These are phyloP conservation scores for Microplitis demolitor DNA, from an alignment of 1,140 invertebrate species.

Conservation along the genomic window DNA sequence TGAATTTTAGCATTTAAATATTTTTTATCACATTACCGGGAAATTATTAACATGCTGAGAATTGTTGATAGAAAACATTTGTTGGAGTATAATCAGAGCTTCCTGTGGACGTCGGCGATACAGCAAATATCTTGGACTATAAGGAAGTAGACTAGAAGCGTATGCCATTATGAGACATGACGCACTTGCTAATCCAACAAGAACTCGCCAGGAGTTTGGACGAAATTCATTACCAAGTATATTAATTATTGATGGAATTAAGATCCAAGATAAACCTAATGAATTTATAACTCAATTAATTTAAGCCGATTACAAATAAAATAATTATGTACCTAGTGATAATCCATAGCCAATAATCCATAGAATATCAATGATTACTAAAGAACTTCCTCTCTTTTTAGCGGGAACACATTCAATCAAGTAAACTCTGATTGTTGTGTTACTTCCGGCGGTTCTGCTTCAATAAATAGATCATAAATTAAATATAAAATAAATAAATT, in stretches of 20 bases:
- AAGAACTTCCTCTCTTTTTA: slow-evolving; percentile 36
- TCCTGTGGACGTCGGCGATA: slow-evolving; percentile 33
- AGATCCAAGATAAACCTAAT: slow-evolving; percentile 38
- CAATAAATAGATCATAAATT: background rate
- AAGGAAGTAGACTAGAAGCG: slow-evolving; percentile 35
- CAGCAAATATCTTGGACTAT: slow-evolving; percentile 40
- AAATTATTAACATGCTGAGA: slow-evolving; percentile 41
- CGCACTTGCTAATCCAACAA: slow-evolving; percentile 33
- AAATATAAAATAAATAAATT: too few relatives aligned
- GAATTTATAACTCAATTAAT: slow-evolving; percentile 3
- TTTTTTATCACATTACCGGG: slow-evolving; percentile 27
- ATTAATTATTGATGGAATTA: slow-evolving; percentile 39
- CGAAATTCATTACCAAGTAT: slow-evolving; percentile 38
- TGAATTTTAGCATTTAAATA: background rate
- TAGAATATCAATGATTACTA: slow-evolving; percentile 39
- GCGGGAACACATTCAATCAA: slow-evolving; percentile 42
- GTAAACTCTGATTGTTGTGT: slow-evolving; percentile 38
- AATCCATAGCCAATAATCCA: slow-evolving; percentile 37
- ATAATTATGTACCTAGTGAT: slow-evolving; percentile 35
- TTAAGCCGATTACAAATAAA: background rate
- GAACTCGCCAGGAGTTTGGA: slow-evolving; percentile 44
- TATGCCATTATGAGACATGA: slow-evolving; percentile 43
- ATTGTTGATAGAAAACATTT: slow-evolving; percentile 47
- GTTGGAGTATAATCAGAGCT: slow-evolving; percentile 36
- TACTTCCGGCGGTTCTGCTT: slow-evolving; percentile 41